Percentiles rank a stretch among this genome's conserved stretches.
These are phyloP conservation scores for Aphidius ervi DNA, from an alignment of 1,140 invertebrate genomes.

Conservation along the genomic window DNA sequence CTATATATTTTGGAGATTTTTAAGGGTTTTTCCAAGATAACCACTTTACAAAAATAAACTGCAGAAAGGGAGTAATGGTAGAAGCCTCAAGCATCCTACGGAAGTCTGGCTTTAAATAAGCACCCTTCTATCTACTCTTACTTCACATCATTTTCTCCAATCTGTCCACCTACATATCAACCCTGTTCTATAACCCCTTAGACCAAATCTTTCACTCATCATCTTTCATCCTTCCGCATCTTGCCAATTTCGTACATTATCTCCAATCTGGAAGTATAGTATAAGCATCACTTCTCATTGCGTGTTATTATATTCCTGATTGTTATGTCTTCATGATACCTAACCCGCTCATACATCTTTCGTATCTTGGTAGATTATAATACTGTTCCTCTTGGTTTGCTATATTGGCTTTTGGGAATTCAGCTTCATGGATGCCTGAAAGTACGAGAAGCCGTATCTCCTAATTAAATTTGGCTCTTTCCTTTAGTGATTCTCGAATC, in stretches of 20 bases:
- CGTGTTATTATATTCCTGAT: slow-evolving; percentile 50
- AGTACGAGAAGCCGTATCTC: slow-evolving; percentile 38
- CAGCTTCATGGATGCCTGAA: slow-evolving; percentile 42
- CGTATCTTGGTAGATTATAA: slow-evolving; percentile 16
- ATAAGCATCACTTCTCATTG: slow-evolving; percentile 37
- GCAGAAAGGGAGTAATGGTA: slow-evolving; percentile 36
- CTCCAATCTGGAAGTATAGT: slow-evolving; percentile 2
- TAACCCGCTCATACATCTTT: slow-evolving; percentile 19
- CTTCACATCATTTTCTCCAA: not conserved
- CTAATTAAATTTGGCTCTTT: slow-evolving; percentile 52
- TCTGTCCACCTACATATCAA: slow-evolving; percentile 5
- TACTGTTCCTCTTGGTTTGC: slow-evolving; percentile 7
- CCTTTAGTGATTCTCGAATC: slow-evolving; percentile 32
- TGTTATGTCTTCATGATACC: slow-evolving; percentile 47
- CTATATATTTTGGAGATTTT: slow-evolving; percentile 29
- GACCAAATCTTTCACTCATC: slow-evolving; percentile 48
- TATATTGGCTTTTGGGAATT: too few relatives aligned
- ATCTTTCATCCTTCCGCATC: slow-evolving; percentile 45
- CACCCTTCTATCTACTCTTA: slow-evolving; percentile 30
- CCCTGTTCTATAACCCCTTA: slow-evolving; percentile 23
- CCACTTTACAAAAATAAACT: slow-evolving; percentile 52
- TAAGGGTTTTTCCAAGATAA: slow-evolving; percentile 45
- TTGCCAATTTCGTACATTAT: not conserved
- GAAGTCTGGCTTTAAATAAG: slow-evolving; percentile 55
- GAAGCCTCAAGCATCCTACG: slow-evolving; percentile 51